Conservation (phyloP, 2,888 invertebrate species). For the Pammene aurita region DNA sequence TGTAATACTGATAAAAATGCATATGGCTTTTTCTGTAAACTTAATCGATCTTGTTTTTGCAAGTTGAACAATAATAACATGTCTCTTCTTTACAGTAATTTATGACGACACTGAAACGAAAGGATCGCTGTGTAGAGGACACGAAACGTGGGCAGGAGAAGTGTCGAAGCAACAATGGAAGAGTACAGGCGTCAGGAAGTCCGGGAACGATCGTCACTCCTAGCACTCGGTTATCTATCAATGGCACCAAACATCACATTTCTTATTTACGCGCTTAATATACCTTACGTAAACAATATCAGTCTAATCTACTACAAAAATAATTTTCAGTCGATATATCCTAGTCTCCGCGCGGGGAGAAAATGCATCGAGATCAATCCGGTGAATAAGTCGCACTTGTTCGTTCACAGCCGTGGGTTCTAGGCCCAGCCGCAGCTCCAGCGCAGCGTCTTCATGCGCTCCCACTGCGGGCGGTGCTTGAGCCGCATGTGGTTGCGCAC, state of each 20-base stretch:
- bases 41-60: background rate
- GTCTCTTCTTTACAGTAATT: constrained; percentile 34
- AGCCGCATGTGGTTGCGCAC: constrained; percentile 94
- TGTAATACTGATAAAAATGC: background rate
- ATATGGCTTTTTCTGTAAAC: background rate
- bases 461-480: constrained; percentile 92
- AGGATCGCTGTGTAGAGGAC: constrained; percentile 15
- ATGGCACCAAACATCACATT: constrained; percentile 83
- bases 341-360: constrained; percentile 65
- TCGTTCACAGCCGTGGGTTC: constrained; percentile 53
- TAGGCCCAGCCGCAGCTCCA: constrained; percentile 86
- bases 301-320: constrained; percentile 83
- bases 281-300: constrained; percentile 76
- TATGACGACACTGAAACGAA: constrained; percentile 35
- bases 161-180: constrained; percentile 75
- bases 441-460: constrained; percentile 91
- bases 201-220: constrained; percentile 65
- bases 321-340: constrained; percentile 82
- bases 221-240: constrained; percentile 79
- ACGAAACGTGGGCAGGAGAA: constrained; percentile 44
- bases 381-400: constrained; percentile 48
- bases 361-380: constrained; percentile 68
- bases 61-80: constrained; percentile 31
- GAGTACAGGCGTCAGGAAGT: constrained; percentile 66
- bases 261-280: constrained; percentile 76